Percentiles rank a stretch among this genome's conserved stretches.
These are phyloP conservation scores for Aphodius sticticus DNA, from an alignment of 2,888 invertebrate species.

Conservation along the genomic window DNA sequence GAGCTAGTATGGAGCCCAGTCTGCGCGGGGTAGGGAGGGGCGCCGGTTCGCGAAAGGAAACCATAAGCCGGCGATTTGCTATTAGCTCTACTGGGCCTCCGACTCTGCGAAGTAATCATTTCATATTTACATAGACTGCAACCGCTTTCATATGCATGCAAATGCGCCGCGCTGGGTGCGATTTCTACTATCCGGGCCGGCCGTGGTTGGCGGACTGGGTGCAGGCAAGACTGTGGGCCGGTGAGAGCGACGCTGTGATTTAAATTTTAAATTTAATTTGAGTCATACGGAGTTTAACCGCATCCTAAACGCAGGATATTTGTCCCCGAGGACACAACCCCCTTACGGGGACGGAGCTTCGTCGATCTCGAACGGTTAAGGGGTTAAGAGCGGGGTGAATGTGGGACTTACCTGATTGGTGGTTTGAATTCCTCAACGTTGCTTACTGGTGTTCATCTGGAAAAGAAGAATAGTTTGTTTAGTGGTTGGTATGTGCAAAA, in stretches of 20 bases:
- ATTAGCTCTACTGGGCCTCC: neutral
- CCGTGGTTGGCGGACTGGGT: too few relatives aligned
- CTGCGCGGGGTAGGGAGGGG: neutral
- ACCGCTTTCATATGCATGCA: constrained; percentile 17
- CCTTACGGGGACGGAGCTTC: neutral
- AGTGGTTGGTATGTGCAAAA: too few relatives aligned
- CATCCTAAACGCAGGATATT: constrained; percentile 10
- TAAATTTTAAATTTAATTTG: constrained; percentile 26
- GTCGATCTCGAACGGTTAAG: neutral
- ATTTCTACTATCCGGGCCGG: constrained; percentile 5
- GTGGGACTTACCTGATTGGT: too few relatives aligned
- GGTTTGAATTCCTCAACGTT: too few relatives aligned
- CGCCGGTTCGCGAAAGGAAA: neutral
- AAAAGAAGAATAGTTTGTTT: too few relatives aligned
- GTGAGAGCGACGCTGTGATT: neutral
- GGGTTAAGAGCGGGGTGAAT: too few relatives aligned
- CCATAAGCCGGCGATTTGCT: neutral
- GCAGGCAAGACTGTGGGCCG: neutral
- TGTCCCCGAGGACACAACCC: neutral
- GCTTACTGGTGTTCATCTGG: too few relatives aligned
- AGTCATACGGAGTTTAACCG: constrained; percentile 17
- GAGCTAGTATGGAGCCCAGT: neutral
- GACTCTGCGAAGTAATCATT: neutral
- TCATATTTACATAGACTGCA: constrained; percentile 4
- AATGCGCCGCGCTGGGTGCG: neutral